A percentile compares a stretch with the other conserved stretches of the same genome.
Evolutionary conservation across 2,888 invertebrate species (phyloP).

Genomic region (Megalurothrips usitatus): DNA sequence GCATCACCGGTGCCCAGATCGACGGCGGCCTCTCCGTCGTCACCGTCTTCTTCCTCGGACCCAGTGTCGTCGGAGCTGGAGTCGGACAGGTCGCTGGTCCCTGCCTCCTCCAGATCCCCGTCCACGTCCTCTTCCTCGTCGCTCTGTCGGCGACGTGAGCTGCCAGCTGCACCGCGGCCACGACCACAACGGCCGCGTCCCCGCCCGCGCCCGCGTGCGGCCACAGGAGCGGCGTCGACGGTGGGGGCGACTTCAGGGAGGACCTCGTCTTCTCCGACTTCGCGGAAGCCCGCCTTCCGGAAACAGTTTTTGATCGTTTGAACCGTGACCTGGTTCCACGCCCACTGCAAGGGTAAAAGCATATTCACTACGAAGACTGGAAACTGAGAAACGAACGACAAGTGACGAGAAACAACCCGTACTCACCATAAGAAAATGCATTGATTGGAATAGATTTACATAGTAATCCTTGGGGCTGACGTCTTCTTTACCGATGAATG

Average conservation of each 20-base stretch:
- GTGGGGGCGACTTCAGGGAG: background rate
- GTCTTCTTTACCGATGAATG: background rate
- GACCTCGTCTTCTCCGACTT: background rate
- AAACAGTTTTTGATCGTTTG: background rate
- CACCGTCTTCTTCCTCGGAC: background rate
- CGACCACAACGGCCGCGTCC: background rate
- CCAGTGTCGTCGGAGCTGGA: background rate
- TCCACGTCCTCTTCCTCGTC: background rate
- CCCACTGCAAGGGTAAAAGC: background rate
- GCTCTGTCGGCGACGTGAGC: background rate
- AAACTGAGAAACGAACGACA: background rate
- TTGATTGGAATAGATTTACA: background rate
- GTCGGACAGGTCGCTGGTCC: background rate
- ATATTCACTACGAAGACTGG: background rate
- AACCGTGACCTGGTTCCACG: background rate
- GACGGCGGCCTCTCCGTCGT: background rate
- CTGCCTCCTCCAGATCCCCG: background rate
- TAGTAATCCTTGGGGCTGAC: background rate
- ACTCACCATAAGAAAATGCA: slow-evolving; percentile 14
- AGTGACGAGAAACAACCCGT: background rate
- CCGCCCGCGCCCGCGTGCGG: background rate
- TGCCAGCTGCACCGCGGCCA: background rate
- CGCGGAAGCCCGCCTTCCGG: background rate
- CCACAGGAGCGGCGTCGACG: background rate
- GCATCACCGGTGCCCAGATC: background rate